Base-by-base conservation (phyloP, 2,797 vertebrate genomes). In the Sebastes trivittatus region DNA sequence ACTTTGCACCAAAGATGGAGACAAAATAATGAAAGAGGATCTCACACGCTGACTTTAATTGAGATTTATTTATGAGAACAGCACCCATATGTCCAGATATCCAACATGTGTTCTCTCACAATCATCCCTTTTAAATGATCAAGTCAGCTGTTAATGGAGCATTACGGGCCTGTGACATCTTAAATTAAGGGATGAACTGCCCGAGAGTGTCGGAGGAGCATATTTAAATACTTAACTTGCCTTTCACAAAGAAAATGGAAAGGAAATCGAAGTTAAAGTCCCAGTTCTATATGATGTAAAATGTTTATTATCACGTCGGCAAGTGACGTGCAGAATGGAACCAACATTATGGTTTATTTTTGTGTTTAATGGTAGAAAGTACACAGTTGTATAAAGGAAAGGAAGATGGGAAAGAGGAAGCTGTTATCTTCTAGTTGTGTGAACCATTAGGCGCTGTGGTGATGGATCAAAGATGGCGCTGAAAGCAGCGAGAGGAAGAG, bases 71-170 rank as follows among this genome's bases (percentile, higher is more conserved):
- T 9, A 13, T 69, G 22, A 60, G 22, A 62, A 23, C 55, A 32
- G 38, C 38, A 6, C 8, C 38, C 58, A 63, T 38, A 72, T 66
- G 60, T 13, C 42, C 30, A 34, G 34, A 75, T 67, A 49, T 71
- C 59, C 60, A 65, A 42, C 65, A 71, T 32, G 49, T 62, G 20
- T 29, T 29, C 42, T 66, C 60, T 22, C 20, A n/a, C 60, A 42
- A 56, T 74, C 36, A 34, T 42, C 36, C 16, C 4, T 23, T 80
- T 34, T 56, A 60, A 75, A 30, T 71, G 65, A 80, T 77, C 18
- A 13, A 56, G 32, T 64, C 77, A 23, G 56, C 30, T 66, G 63
- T 30, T 87, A 84, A 72, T 76, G 78, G 63, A 58, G 75, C 58
- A 49, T 72, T 27, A 36, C 56, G 4, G 20, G 42, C 29, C 42